Evolutionary conservation across 1,140 invertebrate species (phyloP).

Genomic region (Brachionus calyciflorus): DNA sequence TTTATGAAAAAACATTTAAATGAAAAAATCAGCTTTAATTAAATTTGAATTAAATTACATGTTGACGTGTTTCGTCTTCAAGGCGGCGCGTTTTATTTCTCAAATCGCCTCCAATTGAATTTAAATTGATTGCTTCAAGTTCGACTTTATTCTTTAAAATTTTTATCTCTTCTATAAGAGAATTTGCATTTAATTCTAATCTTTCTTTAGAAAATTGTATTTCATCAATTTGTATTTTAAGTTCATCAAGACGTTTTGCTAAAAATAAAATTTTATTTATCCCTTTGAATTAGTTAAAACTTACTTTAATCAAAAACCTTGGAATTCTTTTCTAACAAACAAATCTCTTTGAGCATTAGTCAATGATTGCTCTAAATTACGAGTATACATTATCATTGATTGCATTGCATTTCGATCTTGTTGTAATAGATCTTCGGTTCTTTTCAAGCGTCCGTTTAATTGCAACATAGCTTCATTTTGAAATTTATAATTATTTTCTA

Average conservation of each 20-base stretch:
- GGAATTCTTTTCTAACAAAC: conserved; percentile 53
- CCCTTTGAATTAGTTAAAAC: conserved; percentile 45
- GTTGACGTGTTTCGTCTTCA: conserved; percentile 14
- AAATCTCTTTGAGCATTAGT: conserved; percentile 57
- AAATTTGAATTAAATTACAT: neutral
- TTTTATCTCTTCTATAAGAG: conserved; percentile 7
- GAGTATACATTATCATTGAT: conserved; percentile 55
- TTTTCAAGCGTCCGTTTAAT: conserved; percentile 54
- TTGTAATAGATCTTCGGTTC: conserved; percentile 55
- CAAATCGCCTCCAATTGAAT: conserved; percentile 7
- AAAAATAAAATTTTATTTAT: conserved; percentile 47
- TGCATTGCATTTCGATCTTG: conserved; percentile 55
- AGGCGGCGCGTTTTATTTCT: neutral
- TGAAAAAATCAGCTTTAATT: neutral
- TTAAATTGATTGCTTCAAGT: neutral
- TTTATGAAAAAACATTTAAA: neutral
- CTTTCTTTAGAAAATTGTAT: conserved; percentile 40
- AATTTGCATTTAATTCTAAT: neutral
- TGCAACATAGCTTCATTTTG: conserved; percentile 56
- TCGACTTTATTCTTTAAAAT: conserved; percentile 20
- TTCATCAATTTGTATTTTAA: conserved; percentile 31
- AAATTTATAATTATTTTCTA: conserved; percentile 54
- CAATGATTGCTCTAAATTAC: conserved; percentile 57
- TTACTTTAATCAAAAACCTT: conserved; percentile 49
- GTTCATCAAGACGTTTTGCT: conserved; percentile 49